A percentile compares a stretch with the other conserved stretches of the same genome.
Conservation (phyloP, 2,797 vertebrate species). For the Hozukius guyotensis region DNA sequence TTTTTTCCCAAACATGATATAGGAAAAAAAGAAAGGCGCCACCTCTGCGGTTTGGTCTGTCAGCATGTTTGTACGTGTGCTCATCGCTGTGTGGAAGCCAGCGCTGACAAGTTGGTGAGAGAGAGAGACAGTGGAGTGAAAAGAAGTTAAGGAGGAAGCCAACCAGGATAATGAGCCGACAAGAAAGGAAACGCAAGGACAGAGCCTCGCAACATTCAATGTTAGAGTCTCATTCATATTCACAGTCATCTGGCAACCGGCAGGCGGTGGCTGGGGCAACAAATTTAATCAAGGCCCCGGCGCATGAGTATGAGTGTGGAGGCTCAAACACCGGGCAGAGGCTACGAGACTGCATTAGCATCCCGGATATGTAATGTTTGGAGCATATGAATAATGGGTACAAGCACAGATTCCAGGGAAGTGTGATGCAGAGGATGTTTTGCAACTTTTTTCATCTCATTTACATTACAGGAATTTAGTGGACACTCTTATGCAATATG, state of each 20-base stretch:
- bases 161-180: constrained; percentile 67
- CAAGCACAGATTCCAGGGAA: constrained; percentile 20
- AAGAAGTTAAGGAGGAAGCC: constrained; percentile 53
- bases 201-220: constrained; percentile 58
- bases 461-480: constrained; percentile 29
- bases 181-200: constrained; percentile 70
- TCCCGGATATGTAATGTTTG: constrained; percentile 52
- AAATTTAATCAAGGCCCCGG: constrained; percentile 73
- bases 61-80: constrained; percentile 31
- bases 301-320: constrained; percentile 41
- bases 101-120: constrained; percentile 27
- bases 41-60: constrained; percentile 28
- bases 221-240: constrained; percentile 74
- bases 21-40: not conserved
- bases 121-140: constrained; percentile 31
- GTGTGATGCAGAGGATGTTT: constrained; percentile 15
- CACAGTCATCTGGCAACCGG: constrained; percentile 66
- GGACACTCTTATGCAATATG: not conserved
- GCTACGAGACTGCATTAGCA: constrained; percentile 58
- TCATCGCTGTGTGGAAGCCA: constrained; percentile 14
- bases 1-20: constrained; percentile 3
- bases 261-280: constrained; percentile 49
- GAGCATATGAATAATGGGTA: constrained; percentile 48
- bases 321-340: constrained; percentile 52
- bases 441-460: constrained; percentile 37